Base-by-base conservation (phyloP, 2,113 vertebrate genomes). In the Limanda limanda region DNA sequence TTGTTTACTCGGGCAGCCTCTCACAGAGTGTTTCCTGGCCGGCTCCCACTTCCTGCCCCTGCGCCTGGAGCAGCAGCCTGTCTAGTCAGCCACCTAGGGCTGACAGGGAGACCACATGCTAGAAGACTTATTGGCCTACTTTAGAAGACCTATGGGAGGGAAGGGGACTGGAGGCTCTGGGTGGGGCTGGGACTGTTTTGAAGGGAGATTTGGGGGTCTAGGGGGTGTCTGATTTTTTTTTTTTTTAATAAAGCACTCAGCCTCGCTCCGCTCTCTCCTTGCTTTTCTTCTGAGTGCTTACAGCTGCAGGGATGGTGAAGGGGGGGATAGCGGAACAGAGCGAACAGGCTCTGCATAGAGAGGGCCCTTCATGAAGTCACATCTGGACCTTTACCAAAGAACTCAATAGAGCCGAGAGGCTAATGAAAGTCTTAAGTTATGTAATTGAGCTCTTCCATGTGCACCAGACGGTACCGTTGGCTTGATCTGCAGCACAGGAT, bases 351-450 rank as follows among this genome's bases (percentile, higher is more conserved):
- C 75, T 11, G 66, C 88, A 90, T 81, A 91, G 88, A 92, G 83
- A 91, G 88, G 68, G 86, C 82, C 91, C 89, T 93, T 93, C 89
- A 93, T 91, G 87, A 82, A 91, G 84, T 90, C 91, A 93, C 92
- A 92, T 93, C 91, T 92, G 91, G 89, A 92, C 76, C 78, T 85
- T 89, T 89, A 88, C 89, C 90, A 90, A 88, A 80, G 81, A 90
- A 76, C 79, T 79, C 90, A 90, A 81, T 74, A 83, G 81, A 90
- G 87, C 84, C 59, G 77, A 83, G 77, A 81, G 88, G 72, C 86
- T 89, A 91, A 93, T 88, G 86, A 92, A 90, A 90, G 91, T 91
- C 91, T 87, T 84, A 81, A 85, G 88, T 91, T 92, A 90, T 91
- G 90, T 89, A 92, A 92, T 88, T 85, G 90, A 91, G 90, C 88